Evolutionary conservation across 1,140 invertebrate species (phyloP), one percentile per base, ranked within the genome.

Genomic region (Drosophila nigrodunni): DNA sequence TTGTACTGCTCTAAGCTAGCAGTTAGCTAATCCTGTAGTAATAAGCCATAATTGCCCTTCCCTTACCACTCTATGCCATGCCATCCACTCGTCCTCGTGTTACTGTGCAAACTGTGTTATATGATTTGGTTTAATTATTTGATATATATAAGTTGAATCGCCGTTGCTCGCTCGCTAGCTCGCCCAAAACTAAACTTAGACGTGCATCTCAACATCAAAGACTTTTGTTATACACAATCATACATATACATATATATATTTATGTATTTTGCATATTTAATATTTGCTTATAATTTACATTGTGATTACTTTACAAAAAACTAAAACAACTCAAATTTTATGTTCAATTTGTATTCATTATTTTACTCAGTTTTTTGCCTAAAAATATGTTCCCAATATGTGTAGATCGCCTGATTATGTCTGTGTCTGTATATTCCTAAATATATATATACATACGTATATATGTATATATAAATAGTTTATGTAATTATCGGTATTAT

Each of bases 1-100:
- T 96, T 93, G 95, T 95, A 72, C 92, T 95, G 90, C 86, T 95
- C 44, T 90, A 90, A 74, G n/a, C 1, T 15, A 37, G 50, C 43
- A 9, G 2, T 43, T 43, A 43, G 5, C 37, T n/a, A 21, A 30
- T 30, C 25, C 25, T 21, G 8, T 10, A 21, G n/a, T 13, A 58
- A 58, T 67, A 75, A 57, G 60, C 57, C 55, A 55, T 57, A 35
- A 47, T 59, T 62, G 59, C 50, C 43, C 13, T 6, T 30, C 0
- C 7, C 43, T 11, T 21, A 11, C 35, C 35, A 59, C n/a, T 55
- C 59, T 15, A 9, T 62, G 18, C 43, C 58, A 11, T 57, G 11
- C 37, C 65, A 39, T 15, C 50, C 39, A 37, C 49, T 47, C 35
- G 54, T 15, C 50, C 39, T 37, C 49, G 43, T 15, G 54, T 69